Evolutionary conservation across 2,888 invertebrate species (phyloP), one percentile per base, ranked within the genome.

Genomic region (Julus scandinavius): DNA sequence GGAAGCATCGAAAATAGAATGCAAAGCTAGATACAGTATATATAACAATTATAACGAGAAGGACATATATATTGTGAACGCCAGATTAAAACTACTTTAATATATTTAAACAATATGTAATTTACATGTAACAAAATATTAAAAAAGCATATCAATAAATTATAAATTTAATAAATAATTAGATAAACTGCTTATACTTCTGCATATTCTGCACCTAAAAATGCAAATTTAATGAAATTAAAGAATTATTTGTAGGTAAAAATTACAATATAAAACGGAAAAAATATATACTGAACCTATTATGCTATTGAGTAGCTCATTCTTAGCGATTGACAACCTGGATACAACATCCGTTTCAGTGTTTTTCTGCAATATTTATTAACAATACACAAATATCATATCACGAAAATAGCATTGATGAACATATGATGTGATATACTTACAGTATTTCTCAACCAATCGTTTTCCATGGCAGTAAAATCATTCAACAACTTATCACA

Each of bases 161-260:
- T n/a, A n/a, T n/a, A n/a, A n/a, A n/a, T n/a, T n/a, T n/a, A n/a
- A n/a, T n/a, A 29, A 29, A 29, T 29, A 29, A 29, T 29, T 29
- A 29, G 29, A 29, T 29, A 29, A 29, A 29, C 11, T 15, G 3
- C 54, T 54, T 54, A 13, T 54, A 11, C 3, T 54, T 54, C 54
- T 54, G 54, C 20, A 63, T 5, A 63, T 63, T 63, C 63, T 63
- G 63, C 63, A 63, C 63, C 63, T 63, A 20, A 63, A 63, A 54
- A 54, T 9, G 54, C 17, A 54, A 54, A 54, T 17, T 54, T 54
- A 3, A 63, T 63, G n/a, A 63, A 63, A n/a, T 20, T 20, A 63
- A 63, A 63, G 2, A 6, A 58, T 58, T 58, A 15, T 58, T 58
- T 58, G 58, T 11, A 15, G 11, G 4, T 15, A 58, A 58, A 58